Conservation (phyloP, 1,140 invertebrate genomes). For the Metaphire vulgaris region DNA sequence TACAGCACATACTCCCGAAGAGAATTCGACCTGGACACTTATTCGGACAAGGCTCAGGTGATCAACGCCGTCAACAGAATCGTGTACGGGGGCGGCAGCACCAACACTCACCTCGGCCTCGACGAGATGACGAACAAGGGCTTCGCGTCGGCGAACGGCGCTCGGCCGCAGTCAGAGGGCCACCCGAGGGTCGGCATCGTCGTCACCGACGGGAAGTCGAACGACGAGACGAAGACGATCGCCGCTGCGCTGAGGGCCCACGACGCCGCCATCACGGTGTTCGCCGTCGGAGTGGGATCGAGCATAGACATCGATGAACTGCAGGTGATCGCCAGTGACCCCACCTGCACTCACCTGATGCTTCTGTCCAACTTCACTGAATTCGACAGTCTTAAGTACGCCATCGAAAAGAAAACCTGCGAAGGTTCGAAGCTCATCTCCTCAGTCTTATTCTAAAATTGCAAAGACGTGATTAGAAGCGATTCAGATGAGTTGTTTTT, state of each 20-base stretch:
- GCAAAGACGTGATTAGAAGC: neutral
- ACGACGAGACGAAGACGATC: neutral
- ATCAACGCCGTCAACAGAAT: slow-evolving; percentile 14
- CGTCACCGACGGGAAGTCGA: slow-evolving; percentile 26
- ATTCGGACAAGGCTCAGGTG: neutral
- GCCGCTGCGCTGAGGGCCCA: neutral
- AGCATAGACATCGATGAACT: slow-evolving; percentile 16
- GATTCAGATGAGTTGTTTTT: neutral
- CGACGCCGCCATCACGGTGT: slow-evolving; percentile 10
- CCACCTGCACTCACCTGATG: slow-evolving; percentile 7
- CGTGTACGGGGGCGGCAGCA: slow-evolving; percentile 24
- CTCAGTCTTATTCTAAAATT: no score
- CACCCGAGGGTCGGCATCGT: slow-evolving; percentile 19
- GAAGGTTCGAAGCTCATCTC: slow-evolving; percentile 13
- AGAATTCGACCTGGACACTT: slow-evolving; percentile 8
- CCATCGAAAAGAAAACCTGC: slow-evolving; percentile 25
- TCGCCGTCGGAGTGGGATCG: slow-evolving; percentile 16
- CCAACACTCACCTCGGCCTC: slow-evolving; percentile 30
- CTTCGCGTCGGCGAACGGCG: slow-evolving; percentile 30
- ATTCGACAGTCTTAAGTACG: slow-evolving; percentile 13
- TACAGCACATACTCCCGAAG: neutral
- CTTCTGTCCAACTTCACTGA: slow-evolving; percentile 11
- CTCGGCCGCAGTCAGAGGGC: neutral
- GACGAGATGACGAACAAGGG: slow-evolving; percentile 26
- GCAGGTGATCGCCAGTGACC: slow-evolving; percentile 17